A percentile compares a stretch with the other conserved stretches of the same genome.
phyloP scores from a whole-genome alignment of 2,888 invertebrate genomes.

The Cheilosia impressa region DNA sequence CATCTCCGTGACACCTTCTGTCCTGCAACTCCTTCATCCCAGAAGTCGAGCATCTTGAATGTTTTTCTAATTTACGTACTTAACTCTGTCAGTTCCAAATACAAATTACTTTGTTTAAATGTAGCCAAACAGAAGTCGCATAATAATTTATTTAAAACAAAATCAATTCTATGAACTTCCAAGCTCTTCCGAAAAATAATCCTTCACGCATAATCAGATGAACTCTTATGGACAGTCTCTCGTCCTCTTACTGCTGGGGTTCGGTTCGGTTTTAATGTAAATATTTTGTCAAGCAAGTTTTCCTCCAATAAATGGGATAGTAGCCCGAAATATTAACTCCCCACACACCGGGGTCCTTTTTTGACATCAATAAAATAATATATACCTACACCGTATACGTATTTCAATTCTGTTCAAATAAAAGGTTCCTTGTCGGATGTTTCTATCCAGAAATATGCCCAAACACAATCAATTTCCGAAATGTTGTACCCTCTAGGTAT shows the following conservation, averaged over 20 bases:
- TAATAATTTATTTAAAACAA: neutral
- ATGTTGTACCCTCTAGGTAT: conserved; percentile 4
- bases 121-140: too few relatives aligned
- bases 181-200: neutral
- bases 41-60: too few relatives aligned
- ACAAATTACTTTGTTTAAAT: too few relatives aligned
- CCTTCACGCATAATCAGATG: conserved; percentile 6
- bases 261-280: neutral
- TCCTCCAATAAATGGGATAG: conserved; percentile 2
- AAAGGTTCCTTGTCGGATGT: conserved; percentile 24
- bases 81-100: too few relatives aligned
- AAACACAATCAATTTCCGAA: conserved; percentile 32
- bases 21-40: too few relatives aligned
- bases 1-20: too few relatives aligned
- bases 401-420: conserved; percentile 20
- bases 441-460: conserved; percentile 24
- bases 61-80: too few relatives aligned
- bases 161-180: neutral
- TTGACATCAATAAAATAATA: conserved; percentile 40
- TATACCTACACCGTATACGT: neutral
- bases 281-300: conserved; percentile 7
- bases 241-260: neutral
- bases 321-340: neutral
- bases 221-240: neutral
- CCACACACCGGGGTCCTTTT: neutral